phyloP scores from a whole-genome alignment of 2,888 invertebrate genomes.

The Willowsia nigromaculata region DNA sequence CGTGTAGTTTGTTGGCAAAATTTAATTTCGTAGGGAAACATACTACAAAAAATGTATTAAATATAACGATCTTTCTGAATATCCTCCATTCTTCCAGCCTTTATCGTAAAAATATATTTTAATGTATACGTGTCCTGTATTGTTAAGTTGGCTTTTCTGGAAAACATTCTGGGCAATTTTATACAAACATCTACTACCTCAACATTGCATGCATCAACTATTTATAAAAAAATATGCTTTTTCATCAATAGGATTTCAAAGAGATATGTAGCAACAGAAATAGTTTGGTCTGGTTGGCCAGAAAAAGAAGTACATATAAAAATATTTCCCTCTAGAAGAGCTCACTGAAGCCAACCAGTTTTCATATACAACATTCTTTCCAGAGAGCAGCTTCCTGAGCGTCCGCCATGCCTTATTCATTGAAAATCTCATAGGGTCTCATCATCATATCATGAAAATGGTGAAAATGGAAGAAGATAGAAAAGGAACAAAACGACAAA shows the following conservation, averaged over 20 bases:
- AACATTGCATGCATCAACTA: not conserved
- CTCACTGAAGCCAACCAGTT: not conserved
- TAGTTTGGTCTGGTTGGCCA: not conserved
- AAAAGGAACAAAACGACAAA: conserved; percentile 17
- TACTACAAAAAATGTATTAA: not conserved
- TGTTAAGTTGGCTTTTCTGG: not conserved
- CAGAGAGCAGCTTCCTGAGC: not conserved
- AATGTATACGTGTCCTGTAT: not conserved
- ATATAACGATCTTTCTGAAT: not conserved
- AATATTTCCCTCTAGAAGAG: not conserved
- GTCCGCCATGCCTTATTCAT: not conserved
- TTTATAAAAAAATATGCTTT: not conserved
- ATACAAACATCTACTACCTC: not conserved
- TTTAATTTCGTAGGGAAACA: not conserved
- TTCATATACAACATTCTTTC: not conserved
- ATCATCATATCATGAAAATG: conserved; percentile 42
- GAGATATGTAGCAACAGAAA: not conserved
- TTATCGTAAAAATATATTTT: not conserved
- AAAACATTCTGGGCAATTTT: conserved; percentile 12
- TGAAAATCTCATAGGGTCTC: conserved; percentile 37
- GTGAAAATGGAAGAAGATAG: conserved; percentile 16
- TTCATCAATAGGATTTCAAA: conserved; percentile 5
- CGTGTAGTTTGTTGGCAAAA: not conserved
- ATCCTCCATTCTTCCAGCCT: conserved; percentile 16
- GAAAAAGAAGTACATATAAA: conserved; percentile 33